Base-by-base conservation (phyloP, 2,888 invertebrate species). In the Machimus rusticus region DNA sequence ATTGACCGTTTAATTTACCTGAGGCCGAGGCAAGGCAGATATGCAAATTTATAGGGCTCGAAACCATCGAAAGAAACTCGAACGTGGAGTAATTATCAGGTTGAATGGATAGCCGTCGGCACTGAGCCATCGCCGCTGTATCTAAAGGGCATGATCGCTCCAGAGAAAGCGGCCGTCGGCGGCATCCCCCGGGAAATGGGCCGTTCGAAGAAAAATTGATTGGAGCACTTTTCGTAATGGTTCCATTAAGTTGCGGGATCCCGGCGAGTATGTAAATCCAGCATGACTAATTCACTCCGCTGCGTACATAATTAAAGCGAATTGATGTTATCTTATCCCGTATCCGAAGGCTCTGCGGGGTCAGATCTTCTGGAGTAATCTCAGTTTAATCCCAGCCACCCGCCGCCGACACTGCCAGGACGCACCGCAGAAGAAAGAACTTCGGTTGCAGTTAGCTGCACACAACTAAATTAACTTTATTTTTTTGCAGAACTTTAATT, bases 201-300 rank as follows among this genome's bases (percentile, higher is more conserved):
- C 28, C 37, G 46, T 19, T 28, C 37, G 66, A 51, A 37, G 57
- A 82, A 82, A 82, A 82, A 82, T 82, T 82, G 82, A 82, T 82
- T 82, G 66, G 66, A 82, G 82, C 55, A 82, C 82, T 82, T 57
- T 66, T 57, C 82, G 82, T 82, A 82, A 82, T 82, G 82, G 66
- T 82, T 82, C 57, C 82, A 82, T 82, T 82, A 82, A 82, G 39
- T 66, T 82, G 82, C n/a, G 57, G 82, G 66, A 57, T 82, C 57
- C 23, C 28, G 82, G 82, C 37, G 82, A 82, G 66, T 82, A 82
- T 82, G 82, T 82, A 82, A 82, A 82, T 82, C 82, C 82, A 82
- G 37, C 82, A 82, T 82, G 82, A 82, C 82, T 82, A 82, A 82
- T 82, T 82, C 57, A 82, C 81, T 81, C 34, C 57, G 34, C 81